Percentiles rank a stretch among this genome's conserved stretches.
Conservation (phyloP, 2,797 vertebrate genomes). For the Sardinella longiceps region DNA sequence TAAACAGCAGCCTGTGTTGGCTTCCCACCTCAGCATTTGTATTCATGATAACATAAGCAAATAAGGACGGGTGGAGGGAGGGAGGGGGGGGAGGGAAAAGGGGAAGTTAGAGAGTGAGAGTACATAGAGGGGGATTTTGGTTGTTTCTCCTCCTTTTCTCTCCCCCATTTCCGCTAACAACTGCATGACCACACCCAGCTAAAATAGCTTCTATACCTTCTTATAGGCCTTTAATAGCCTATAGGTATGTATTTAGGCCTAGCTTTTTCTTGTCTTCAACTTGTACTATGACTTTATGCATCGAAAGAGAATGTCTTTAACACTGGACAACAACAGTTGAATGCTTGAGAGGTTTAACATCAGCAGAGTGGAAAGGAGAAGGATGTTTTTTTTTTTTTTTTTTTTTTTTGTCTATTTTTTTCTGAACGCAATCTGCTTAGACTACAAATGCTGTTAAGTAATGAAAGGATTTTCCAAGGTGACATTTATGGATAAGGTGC, state of each 20-base stretch:
- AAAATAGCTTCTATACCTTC: background rate
- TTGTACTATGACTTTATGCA: background rate
- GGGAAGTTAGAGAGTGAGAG: background rate
- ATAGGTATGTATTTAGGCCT: too few species aligned
- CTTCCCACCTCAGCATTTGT: background rate
- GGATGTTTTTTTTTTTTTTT: background rate
- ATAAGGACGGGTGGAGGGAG: background rate
- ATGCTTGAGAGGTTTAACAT: background rate
- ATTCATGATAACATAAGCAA: background rate
- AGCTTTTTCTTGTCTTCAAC: too few species aligned
- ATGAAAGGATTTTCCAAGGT: background rate
- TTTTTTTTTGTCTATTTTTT: too few species aligned
- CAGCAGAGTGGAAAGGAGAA: background rate
- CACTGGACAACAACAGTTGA: background rate
- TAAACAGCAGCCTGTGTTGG: background rate
- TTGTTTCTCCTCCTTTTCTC: background rate
- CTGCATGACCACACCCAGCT: background rate
- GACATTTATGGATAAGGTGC: background rate
- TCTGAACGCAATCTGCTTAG: background rate
- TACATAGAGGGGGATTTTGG: slow-evolving; percentile 1
- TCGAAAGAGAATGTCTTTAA: background rate
- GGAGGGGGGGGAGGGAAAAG: background rate
- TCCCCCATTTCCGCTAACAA: background rate
- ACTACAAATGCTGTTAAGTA: background rate
- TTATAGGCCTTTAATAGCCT: too few species aligned